phyloP scores from a whole-genome alignment of 1,140 invertebrate species.

The Probaryconus sp. region DNA sequence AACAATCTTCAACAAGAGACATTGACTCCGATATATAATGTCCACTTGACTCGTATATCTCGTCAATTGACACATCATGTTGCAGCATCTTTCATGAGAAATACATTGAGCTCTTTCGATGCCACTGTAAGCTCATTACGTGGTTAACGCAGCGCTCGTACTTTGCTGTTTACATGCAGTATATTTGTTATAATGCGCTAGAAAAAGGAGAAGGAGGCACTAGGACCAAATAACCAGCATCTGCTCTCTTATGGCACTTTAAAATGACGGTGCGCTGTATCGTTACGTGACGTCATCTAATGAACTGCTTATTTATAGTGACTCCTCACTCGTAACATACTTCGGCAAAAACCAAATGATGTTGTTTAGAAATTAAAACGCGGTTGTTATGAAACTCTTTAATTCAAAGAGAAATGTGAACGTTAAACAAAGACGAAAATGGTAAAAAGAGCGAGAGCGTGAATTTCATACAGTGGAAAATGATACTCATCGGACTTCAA shows the following conservation, averaged over 20 bases:
- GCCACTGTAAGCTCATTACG: slow-evolving; percentile 39
- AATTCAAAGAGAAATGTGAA: slow-evolving; percentile 11
- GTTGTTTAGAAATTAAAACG: slow-evolving; percentile 31
- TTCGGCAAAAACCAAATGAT: slow-evolving; percentile 60
- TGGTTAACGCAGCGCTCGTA: slow-evolving; percentile 3
- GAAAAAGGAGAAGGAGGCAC: slow-evolving; percentile 2
- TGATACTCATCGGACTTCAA: slow-evolving; percentile 32
- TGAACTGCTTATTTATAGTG: slow-evolving; percentile 68
- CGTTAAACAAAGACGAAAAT: neutral
- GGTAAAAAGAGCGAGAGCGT: neutral
- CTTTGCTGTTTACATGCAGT: slow-evolving; percentile 33
- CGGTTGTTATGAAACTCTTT: slow-evolving; percentile 19
- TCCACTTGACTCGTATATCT: slow-evolving; percentile 23
- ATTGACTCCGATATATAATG: slow-evolving; percentile 12
- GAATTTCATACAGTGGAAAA: neutral
- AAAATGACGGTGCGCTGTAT: slow-evolving; percentile 60
- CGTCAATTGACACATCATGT: slow-evolving; percentile 36
- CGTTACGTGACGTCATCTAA: slow-evolving; percentile 69
- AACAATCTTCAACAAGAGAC: neutral
- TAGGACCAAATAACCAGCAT: slow-evolving; percentile 23
- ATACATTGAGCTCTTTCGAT: slow-evolving; percentile 25
- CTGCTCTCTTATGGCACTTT: slow-evolving; percentile 51
- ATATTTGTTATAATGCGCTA: slow-evolving; percentile 20
- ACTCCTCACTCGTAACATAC: slow-evolving; percentile 60
- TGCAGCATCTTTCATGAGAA: slow-evolving; percentile 8